phyloP scores from a whole-genome alignment of 1,140 invertebrate genomes.

The Dolichoris vasculosae region DNA sequence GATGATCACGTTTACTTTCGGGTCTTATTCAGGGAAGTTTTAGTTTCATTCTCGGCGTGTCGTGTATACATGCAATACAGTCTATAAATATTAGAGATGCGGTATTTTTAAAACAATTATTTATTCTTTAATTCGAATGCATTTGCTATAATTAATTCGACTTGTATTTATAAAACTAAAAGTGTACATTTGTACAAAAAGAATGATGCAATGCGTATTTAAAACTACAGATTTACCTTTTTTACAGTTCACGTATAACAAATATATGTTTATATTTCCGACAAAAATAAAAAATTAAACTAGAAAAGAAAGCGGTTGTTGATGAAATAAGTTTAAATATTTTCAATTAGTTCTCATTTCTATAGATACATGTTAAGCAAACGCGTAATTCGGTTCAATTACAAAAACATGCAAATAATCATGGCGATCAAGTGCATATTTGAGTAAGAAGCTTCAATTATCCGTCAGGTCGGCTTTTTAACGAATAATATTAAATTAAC shows the following conservation, averaged over 20 bases:
- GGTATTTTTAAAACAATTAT: slow-evolving; percentile 19
- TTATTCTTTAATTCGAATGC: background rate
- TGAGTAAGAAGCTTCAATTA: background rate
- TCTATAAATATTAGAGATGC: slow-evolving; percentile 3
- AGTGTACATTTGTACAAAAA: too few species aligned
- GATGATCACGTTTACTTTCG: slow-evolving; percentile 36
- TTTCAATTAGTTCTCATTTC: too few species aligned
- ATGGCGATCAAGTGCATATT: background rate
- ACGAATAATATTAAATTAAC: slow-evolving; percentile 13
- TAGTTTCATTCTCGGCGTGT: slow-evolving; percentile 37
- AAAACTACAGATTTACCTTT: too few species aligned
- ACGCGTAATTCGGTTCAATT: background rate
- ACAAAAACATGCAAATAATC: background rate
- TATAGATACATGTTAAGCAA: background rate
- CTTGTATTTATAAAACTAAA: too few species aligned
- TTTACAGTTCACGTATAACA: too few species aligned
- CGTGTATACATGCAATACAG: slow-evolving; percentile 17
- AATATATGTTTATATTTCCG: too few species aligned
- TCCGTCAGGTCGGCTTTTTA: background rate
- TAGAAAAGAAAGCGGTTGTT: too few species aligned
- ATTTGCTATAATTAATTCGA: background rate
- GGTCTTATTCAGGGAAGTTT: slow-evolving; percentile 37
- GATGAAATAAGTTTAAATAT: background rate
- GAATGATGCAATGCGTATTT: too few species aligned
- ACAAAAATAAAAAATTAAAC: too few species aligned